Evolutionary conservation across 2,888 invertebrate species (phyloP), one percentile per base, ranked within the genome.

Genomic region (Drosophila cracens): DNA sequence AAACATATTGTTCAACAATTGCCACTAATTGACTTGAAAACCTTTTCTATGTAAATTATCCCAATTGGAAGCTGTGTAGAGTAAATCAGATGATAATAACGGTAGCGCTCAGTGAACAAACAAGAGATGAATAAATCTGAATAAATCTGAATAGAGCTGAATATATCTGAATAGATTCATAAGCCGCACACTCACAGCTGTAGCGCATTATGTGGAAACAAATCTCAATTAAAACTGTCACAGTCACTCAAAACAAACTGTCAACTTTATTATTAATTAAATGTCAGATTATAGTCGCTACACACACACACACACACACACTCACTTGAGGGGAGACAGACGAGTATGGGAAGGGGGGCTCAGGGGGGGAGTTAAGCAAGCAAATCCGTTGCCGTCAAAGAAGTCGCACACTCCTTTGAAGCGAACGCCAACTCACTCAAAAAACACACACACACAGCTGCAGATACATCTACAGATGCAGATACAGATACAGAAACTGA

Each of bases 211-310:
- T 62, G 49, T 62, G 77, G 54, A 76, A 80, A 85, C 82, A 89
- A 90, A 89, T 87, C 82, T 90, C 89, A 91, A 91, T 90, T 91
- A 89, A 82, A 90, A 82, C 90, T 91, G 91, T 91, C 91, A 91
- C 81, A 83, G 82, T 87, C 83, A 87, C 83, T 87, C 83, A 90
- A 78, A 90, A 89, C 91, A 88, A 90, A 80, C 90, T 91, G 90
- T 90, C 90, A 83, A 85, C 84, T 90, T 91, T 90, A 91, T 91
- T 90, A 91, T 90, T 91, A 92, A 92, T 91, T 91, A 91, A 91
- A 89, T 90, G 91, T 87, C 91, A 90, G 91, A 88, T 91, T 91
- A 87, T 79, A 83, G 80, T 84, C 81, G 79, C n/a, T 76, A 70
- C 74, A 64, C 73, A 67, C 49, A 34, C 58, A 60, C 38, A 58